A percentile compares a stretch with the other conserved stretches of the same genome.
Conservation (phyloP, 2,113 vertebrate genomes). For the Rhinolophus ferrumequinum region DNA sequence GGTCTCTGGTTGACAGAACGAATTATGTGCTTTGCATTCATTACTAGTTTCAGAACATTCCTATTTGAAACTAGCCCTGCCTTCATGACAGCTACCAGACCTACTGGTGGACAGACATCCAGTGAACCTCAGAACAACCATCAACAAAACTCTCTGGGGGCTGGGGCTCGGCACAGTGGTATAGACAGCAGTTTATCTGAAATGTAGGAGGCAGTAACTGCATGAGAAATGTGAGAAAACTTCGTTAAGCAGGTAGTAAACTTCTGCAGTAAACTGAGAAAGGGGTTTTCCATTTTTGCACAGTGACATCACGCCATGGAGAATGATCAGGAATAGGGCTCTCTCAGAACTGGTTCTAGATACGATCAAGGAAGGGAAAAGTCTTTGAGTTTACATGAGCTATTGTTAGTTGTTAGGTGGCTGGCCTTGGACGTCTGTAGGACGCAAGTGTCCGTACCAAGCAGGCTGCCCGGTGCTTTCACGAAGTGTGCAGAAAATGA, state of each 20-base stretch:
- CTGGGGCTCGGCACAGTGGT: constrained; percentile 65
- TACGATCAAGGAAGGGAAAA: fast-evolving
- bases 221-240: constrained; percentile 82
- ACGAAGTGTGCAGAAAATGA: fast-evolving
- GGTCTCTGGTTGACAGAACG: constrained; percentile 75
- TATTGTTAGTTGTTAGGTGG: fast-evolving
- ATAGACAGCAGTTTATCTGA: constrained; percentile 70
- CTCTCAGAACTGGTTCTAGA: fast-evolving
- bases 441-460: not conserved
- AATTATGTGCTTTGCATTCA: constrained; percentile 81
- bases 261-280: constrained; percentile 78
- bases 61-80: constrained; percentile 73
- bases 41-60: constrained; percentile 82
- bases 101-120: constrained; percentile 72
- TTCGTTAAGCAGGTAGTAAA: constrained; percentile 79
- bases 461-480: fast-evolving
- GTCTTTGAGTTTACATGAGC: fast-evolving
- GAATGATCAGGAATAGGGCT: not conserved
- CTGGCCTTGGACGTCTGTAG: not conserved
- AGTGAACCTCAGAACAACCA: constrained; percentile 75
- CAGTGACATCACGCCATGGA: constrained; percentile 55
- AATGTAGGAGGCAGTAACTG: constrained; percentile 81
- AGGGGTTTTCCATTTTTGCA: constrained; percentile 78
- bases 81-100: constrained; percentile 67
- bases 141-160: constrained; percentile 67